Conservation (phyloP, 2,888 invertebrate genomes). For the Mesoligia furuncula region DNA sequence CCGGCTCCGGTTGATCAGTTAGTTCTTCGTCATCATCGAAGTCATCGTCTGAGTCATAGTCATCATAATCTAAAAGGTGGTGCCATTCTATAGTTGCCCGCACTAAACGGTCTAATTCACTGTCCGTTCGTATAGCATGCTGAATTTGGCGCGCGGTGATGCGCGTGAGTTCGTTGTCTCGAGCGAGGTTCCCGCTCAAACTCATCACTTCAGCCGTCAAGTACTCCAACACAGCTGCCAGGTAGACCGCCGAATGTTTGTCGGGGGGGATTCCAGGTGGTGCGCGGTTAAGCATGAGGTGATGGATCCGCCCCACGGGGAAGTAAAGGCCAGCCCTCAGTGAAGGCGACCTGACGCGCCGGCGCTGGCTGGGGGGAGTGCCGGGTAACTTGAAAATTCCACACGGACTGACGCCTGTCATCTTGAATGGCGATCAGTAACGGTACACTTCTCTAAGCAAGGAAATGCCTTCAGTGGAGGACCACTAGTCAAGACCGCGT, state of each 20-base stretch:
- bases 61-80: neutral
- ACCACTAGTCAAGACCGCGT: neutral
- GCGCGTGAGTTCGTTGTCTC: fast-evolving
- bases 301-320: neutral
- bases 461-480: neutral
- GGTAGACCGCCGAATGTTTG: neutral
- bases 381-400: constrained; percentile 39
- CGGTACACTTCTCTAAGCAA: neutral
- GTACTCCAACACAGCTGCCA: constrained; percentile 27
- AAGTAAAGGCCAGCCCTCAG: constrained; percentile 3
- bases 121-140: neutral
- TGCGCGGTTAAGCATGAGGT: neutral
- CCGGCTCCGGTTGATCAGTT: no score
- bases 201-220: neutral
- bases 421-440: neutral
- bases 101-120: neutral
- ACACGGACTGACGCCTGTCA: constrained; percentile 9
- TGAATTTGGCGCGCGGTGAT: constrained; percentile 5
- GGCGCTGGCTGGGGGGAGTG: constrained; percentile 13
- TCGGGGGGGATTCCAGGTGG: fast-evolving
- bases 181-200: neutral
- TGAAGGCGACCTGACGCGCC: neutral
- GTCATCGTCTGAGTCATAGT: neutral
- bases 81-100: neutral
- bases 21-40: no score